phyloP scores from a whole-genome alignment of 2,888 invertebrate genomes.

The Blomia tropicalis region DNA sequence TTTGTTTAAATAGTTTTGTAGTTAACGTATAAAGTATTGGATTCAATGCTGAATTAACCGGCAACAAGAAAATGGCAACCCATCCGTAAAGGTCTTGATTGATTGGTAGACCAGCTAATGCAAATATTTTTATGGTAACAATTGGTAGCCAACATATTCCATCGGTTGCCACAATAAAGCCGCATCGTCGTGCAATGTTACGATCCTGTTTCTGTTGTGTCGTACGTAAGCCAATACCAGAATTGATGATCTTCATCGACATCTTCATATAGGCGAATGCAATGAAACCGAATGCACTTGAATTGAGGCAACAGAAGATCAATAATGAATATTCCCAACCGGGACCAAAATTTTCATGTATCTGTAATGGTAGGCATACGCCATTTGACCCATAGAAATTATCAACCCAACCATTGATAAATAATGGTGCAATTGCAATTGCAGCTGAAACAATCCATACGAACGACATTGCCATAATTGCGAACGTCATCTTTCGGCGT shows the following conservation, averaged over 20 bases:
- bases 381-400: conserved; percentile 47
- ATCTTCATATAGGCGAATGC: conserved; percentile 44
- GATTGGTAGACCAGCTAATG: conserved; percentile 41
- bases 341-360: conserved; percentile 43
- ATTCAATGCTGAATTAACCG: conserved; percentile 47
- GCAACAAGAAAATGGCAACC: conserved; percentile 46
- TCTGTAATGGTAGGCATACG: conserved; percentile 45
- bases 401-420: conserved; percentile 39
- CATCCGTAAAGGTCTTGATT: conserved; percentile 45
- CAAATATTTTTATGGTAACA: conserved; percentile 43
- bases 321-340: conserved; percentile 44
- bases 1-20: conserved; percentile 46
- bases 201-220: conserved; percentile 44
- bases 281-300: conserved; percentile 44
- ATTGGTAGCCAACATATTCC: conserved; percentile 48
- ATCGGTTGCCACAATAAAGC: conserved; percentile 46
- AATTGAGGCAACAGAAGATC: conserved; percentile 44
- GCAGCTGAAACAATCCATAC: conserved; percentile 42
- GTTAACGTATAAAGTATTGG: conserved; percentile 48
- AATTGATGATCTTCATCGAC: conserved; percentile 44
- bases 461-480: conserved; percentile 39
- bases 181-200: conserved; percentile 45
- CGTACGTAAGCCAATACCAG: conserved; percentile 42
- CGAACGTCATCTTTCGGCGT: conserved; percentile 38
- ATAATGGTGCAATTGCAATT: conserved; percentile 42